Evolutionary conservation across 2,113 vertebrate genomes (phyloP).

Genomic region (Oxyruncus cristatus): DNA sequence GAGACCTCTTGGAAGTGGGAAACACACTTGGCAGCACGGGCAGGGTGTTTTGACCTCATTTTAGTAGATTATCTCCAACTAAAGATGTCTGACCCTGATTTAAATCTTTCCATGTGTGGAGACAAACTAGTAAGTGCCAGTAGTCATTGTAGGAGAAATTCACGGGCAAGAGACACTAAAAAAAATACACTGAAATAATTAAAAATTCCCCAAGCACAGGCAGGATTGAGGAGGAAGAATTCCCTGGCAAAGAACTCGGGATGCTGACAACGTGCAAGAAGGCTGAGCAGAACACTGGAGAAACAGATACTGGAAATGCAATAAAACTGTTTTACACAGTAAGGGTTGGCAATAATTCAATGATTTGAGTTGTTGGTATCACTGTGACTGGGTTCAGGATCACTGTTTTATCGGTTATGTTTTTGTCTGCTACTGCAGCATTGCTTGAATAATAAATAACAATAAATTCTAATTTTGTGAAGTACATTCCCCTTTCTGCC

Average conservation of each 20-base stretch:
- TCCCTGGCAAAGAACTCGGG: neutral
- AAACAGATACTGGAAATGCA: neutral
- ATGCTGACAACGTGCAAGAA: neutral
- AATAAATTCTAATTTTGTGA: neutral
- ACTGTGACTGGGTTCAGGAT: neutral
- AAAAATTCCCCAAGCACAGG: neutral
- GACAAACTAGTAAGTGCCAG: neutral
- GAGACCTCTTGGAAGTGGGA: neutral
- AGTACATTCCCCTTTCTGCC: neutral
- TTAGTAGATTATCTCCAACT: neutral
- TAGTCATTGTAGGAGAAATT: neutral
- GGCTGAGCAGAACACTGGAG: neutral
- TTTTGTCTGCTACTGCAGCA: neutral
- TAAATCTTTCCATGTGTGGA: neutral
- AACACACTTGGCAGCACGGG: neutral
- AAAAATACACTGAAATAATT: neutral
- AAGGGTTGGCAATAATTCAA: neutral
- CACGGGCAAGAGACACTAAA: neutral
- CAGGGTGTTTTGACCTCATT: no score
- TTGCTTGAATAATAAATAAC: neutral
- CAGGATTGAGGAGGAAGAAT: neutral
- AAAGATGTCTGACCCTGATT: neutral
- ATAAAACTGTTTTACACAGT: neutral
- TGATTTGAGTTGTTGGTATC: neutral
- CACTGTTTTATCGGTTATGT: neutral